Percentiles rank a stretch among this genome's conserved stretches.
These are phyloP conservation scores for Fopius arisanus DNA, from an alignment of 1,140 invertebrate genomes.

Conservation along the genomic window DNA sequence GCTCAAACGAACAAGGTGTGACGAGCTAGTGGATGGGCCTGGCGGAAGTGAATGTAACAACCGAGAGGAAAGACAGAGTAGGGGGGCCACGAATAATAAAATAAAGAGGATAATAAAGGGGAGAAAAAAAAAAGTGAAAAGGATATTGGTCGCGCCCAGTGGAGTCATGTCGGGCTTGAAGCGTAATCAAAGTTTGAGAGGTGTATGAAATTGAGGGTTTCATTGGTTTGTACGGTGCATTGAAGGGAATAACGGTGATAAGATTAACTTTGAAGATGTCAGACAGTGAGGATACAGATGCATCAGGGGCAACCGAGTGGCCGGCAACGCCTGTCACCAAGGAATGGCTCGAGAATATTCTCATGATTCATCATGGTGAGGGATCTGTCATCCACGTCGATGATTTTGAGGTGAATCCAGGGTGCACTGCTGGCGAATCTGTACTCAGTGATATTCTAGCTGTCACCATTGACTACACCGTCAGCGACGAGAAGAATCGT, in stretches of 20 bases:
- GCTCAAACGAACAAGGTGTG: constrained; percentile 24
- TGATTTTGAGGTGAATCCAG: constrained; percentile 65
- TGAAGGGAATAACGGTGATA: neutral
- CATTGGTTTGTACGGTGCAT: too few relatives aligned
- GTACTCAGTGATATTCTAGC: constrained; percentile 72
- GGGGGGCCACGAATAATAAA: neutral
- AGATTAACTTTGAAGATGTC: constrained; percentile 57
- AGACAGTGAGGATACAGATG: constrained; percentile 65
- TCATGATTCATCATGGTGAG: constrained; percentile 66
- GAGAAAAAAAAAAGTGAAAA: constrained; percentile 29
- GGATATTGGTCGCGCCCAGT: constrained; percentile 20
- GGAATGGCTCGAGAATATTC: constrained; percentile 69
- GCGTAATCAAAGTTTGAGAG: neutral
- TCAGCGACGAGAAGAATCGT: constrained; percentile 46
- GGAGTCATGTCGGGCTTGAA: neutral
- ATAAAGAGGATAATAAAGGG: neutral
- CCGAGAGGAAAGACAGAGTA: neutral
- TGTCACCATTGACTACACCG: constrained; percentile 65
- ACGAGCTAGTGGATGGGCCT: constrained; percentile 8
- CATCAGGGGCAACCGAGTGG: constrained; percentile 55
- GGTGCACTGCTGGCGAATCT: constrained; percentile 68
- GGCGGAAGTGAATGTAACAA: constrained; percentile 24
- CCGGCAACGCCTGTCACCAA: constrained; percentile 69
- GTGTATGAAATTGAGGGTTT: neutral
- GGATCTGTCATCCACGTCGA: constrained; percentile 57